Conservation (phyloP, 2,888 invertebrate genomes). For the Drosophila peninsularis region DNA sequence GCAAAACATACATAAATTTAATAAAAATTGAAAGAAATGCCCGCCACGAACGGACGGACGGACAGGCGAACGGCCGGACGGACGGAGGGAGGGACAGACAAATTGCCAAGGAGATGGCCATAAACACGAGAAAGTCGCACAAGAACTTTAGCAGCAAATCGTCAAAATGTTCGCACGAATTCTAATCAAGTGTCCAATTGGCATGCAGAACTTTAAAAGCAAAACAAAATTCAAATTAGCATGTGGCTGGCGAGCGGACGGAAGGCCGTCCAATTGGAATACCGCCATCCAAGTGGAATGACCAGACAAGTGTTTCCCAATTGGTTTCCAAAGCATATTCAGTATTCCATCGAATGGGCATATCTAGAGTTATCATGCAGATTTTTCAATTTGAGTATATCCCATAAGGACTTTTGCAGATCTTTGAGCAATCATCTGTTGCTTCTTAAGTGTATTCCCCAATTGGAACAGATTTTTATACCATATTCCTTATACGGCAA, state of each 20-base stretch:
- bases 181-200: not conserved
- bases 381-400: too few species aligned
- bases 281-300: not conserved
- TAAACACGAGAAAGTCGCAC: not conserved
- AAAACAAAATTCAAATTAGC: constrained; percentile 2
- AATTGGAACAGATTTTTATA: too few species aligned
- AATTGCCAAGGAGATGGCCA: constrained; percentile 19
- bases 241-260: not conserved
- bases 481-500: too few species aligned
- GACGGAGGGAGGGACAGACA: constrained; percentile 6
- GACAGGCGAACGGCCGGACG: not conserved
- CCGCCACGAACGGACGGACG: constrained; percentile 11
- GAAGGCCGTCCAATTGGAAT: not conserved
- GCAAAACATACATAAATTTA: constrained; percentile 63
- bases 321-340: not conserved
- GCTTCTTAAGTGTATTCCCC: too few species aligned
- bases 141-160: not conserved
- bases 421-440: too few species aligned
- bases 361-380: too few species aligned
- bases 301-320: not conserved
- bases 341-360: too few species aligned
- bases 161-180: not conserved
- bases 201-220: not conserved
- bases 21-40: constrained; percentile 66
- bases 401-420: too few species aligned